Evolutionary conservation across 2,797 vertebrate genomes (phyloP).

Genomic region (Eulemur coronatus): DNA sequence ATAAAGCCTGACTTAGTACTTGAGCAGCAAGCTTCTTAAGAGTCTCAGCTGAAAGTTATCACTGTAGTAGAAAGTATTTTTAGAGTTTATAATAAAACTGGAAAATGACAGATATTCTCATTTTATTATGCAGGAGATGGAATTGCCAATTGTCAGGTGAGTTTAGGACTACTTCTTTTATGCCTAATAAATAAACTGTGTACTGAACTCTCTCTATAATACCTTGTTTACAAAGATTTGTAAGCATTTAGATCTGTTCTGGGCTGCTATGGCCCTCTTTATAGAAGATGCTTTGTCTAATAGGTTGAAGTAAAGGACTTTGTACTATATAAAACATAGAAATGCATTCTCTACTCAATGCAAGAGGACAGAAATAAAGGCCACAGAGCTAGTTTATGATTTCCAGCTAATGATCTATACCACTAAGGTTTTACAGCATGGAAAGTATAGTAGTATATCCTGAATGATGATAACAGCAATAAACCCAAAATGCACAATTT

Average conservation of each 20-base stretch:
- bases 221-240: neutral
- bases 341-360: slow-evolving; percentile 5
- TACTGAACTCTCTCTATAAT: slow-evolving; percentile 16
- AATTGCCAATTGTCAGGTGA: neutral
- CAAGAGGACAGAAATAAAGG: slow-evolving; percentile 5
- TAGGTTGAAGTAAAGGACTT: neutral
- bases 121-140: slow-evolving; percentile 14
- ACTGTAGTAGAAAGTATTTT: slow-evolving; percentile 4
- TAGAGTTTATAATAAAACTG: slow-evolving; percentile 14
- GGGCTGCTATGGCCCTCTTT: neutral
- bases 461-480: slow-evolving; percentile 6
- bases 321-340: neutral
- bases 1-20: neutral
- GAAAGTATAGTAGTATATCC: neutral
- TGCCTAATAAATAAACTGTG: slow-evolving; percentile 24
- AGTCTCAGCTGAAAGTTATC: neutral
- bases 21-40: neutral
- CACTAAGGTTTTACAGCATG: neutral
- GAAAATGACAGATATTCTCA: slow-evolving; percentile 15
- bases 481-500: neutral
- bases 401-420: neutral
- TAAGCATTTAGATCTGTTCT: slow-evolving; percentile 15
- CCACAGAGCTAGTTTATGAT: neutral
- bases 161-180: neutral
- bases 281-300: slow-evolving; percentile 26